Percentiles rank a stretch among this genome's conserved stretches.
phyloP scores from a whole-genome alignment of 2,113 vertebrate genomes.

The Ptilorrhoa leucosticta region DNA sequence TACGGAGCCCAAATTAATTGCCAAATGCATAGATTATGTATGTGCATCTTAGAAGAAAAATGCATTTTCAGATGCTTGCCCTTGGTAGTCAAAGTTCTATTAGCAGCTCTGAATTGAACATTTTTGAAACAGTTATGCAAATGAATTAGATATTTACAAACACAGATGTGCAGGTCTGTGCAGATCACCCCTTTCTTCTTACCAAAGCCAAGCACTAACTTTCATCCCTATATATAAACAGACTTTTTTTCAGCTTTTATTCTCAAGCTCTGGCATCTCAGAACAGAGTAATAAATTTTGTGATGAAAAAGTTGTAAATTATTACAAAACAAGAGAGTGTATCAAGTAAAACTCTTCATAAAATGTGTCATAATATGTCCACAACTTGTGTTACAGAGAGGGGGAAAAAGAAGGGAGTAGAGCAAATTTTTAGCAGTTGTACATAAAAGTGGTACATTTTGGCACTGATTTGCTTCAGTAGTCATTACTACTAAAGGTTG shows the following conservation, averaged over 20 bases:
- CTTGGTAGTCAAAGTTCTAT: background rate
- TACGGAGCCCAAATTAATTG: background rate
- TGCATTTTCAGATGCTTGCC: background rate
- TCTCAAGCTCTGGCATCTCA: background rate
- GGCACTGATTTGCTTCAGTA: background rate
- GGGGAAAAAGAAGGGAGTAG: background rate
- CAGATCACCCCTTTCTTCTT: background rate
- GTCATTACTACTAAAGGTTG: background rate
- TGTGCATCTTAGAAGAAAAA: background rate
- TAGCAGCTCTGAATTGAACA: background rate
- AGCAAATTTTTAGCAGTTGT: background rate
- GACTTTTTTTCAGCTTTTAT: background rate
- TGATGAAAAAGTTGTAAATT: background rate
- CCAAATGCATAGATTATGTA: background rate
- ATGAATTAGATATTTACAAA: background rate
- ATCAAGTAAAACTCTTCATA: background rate
- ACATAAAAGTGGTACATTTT: background rate
- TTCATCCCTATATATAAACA: background rate
- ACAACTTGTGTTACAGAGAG: background rate
- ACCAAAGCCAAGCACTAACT: background rate
- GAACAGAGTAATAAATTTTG: background rate
- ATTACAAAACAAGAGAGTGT: background rate
- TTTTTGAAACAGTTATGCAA: constrained; percentile 11
- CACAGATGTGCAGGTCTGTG: background rate
- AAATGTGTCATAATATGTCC: background rate